Evolutionary conservation across 2,888 invertebrate species (phyloP).

Genomic region (Litoditis marina): DNA sequence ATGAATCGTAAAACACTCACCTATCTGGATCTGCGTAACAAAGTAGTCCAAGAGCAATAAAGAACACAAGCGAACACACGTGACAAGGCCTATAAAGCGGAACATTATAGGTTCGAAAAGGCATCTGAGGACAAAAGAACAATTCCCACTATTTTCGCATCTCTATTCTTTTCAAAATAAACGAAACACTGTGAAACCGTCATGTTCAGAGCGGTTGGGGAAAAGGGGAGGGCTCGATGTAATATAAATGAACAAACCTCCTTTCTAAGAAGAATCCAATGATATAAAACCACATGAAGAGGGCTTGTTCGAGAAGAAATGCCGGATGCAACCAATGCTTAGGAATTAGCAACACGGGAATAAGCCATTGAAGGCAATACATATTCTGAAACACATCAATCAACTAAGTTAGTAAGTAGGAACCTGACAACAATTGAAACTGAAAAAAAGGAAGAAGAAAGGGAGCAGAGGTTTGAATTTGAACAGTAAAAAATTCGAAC

Average conservation of each 20-base stretch:
- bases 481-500: no score
- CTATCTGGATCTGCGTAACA: slow-evolving; percentile 94
- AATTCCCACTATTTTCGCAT: no score
- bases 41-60: slow-evolving; percentile 85
- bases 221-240: background rate
- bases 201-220: background rate
- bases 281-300: slow-evolving; percentile 93
- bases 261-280: slow-evolving; percentile 93
- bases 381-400: slow-evolving; percentile 68
- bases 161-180: no score
- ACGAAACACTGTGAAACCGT: no score
- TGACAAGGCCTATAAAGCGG: slow-evolving; percentile 79
- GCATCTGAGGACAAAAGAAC: no score
- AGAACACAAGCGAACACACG: slow-evolving; percentile 89
- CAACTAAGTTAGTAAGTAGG: no score
- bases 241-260: slow-evolving; percentile 33
- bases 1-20: slow-evolving; percentile 37
- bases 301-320: slow-evolving; percentile 83
- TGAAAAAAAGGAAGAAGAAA: background rate
- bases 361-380: slow-evolving; percentile 96
- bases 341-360: slow-evolving; percentile 91
- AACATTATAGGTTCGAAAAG: no score
- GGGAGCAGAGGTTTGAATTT: no score
- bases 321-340: slow-evolving; percentile 90
- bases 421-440: background rate